Evolutionary conservation across 1,140 invertebrate genomes (phyloP).

Genomic region (Aphelenchoides fujianensis): DNA sequence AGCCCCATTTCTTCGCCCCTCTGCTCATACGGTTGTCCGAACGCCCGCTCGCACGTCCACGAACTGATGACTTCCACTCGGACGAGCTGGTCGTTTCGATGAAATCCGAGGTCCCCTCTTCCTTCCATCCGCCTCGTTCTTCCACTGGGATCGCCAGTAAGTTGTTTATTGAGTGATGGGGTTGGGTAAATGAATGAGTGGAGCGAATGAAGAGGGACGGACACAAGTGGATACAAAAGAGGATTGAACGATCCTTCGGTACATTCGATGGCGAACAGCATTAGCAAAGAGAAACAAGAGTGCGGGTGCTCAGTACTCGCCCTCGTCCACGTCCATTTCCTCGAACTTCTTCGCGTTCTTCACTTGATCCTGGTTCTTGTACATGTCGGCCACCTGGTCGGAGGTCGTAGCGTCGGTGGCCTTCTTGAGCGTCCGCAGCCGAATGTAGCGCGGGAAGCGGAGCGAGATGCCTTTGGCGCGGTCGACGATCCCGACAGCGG

Average conservation of each 20-base stretch:
- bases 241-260: background rate
- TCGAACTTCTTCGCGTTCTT: conserved; percentile 1
- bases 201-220: background rate
- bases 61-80: too few species aligned
- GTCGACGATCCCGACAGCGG: conserved; percentile 76
- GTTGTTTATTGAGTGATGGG: too few species aligned
- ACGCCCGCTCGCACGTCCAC: too few species aligned
- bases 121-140: background rate
- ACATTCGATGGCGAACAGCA: too few species aligned
- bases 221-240: too few species aligned
- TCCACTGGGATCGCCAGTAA: too few species aligned
- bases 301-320: background rate
- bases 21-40: too few species aligned
- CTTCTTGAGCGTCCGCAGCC: conserved; percentile 83
- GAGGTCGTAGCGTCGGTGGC: conserved; percentile 88
- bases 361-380: conserved; percentile 7
- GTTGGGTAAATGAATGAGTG: background rate
- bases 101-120: too few species aligned
- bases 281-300: too few species aligned
- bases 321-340: background rate
- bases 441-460: conserved; percentile 79
- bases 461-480: conserved; percentile 75
- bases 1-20: too few species aligned
- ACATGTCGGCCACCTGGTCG: conserved; percentile 76
- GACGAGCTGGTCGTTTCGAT: too few species aligned